These are phyloP conservation scores for Odocoileus hemionus DNA, from an alignment of 2,113 vertebrate genomes.

Conservation along the genomic window DNA sequence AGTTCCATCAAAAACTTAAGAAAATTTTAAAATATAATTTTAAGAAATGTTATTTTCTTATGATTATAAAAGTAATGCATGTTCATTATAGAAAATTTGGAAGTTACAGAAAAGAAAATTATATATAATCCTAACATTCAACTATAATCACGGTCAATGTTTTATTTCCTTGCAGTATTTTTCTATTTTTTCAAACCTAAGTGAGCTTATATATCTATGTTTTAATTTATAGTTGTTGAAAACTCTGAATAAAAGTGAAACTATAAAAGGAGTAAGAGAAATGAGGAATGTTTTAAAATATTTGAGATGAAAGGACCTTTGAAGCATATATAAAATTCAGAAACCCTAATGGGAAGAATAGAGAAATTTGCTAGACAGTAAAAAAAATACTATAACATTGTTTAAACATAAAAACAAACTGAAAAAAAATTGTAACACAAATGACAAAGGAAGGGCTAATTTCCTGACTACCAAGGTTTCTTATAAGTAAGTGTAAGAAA, in stretches of 20 bases:
- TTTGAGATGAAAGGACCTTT: neutral
- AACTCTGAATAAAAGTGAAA: neutral
- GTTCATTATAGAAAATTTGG: neutral
- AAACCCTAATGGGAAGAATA: neutral
- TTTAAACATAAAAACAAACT: neutral
- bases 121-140: neutral
- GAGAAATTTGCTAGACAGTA: neutral
- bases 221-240: constrained; percentile 4
- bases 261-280: neutral
- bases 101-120: neutral
- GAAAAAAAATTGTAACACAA: neutral
- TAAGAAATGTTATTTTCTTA: constrained; percentile 17
- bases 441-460: neutral
- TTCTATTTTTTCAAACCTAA: neutral
- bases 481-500: neutral
- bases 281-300: neutral
- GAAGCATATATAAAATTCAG: neutral
- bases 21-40: neutral
- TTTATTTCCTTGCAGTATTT: constrained; percentile 23
- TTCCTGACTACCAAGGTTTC: neutral
- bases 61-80: neutral
- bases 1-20: neutral
- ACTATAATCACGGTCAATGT: neutral
- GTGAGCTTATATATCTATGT: neutral
- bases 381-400: neutral